These are phyloP conservation scores for Callipepla californica DNA, from an alignment of 2,113 vertebrate species.

Conservation along the genomic window DNA sequence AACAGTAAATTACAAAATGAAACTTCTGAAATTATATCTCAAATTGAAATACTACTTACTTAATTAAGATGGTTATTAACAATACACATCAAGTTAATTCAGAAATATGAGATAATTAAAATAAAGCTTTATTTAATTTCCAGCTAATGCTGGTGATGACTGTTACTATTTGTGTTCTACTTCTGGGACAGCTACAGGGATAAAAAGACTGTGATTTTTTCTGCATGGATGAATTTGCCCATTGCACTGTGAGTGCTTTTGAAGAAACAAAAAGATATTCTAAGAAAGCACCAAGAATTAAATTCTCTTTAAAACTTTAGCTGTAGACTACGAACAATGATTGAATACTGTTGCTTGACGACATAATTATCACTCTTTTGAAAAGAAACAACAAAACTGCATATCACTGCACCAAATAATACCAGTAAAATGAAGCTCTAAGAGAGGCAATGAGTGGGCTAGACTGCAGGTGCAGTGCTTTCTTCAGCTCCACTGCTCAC, in stretches of 20 bases:
- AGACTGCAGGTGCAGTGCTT: background rate
- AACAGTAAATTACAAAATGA: conserved; percentile 30
- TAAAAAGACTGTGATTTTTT: background rate
- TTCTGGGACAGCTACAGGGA: background rate
- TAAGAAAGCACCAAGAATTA: background rate
- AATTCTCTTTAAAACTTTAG: background rate
- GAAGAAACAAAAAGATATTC: background rate
- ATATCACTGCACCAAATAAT: background rate
- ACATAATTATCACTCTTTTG: background rate
- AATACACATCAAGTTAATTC: conserved; percentile 45
- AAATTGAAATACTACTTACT: conserved; percentile 25
- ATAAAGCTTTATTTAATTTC: conserved; percentile 45
- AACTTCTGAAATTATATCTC: conserved; percentile 22
- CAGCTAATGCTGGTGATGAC: conserved; percentile 1
- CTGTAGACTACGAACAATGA: background rate
- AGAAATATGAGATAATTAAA: conserved; percentile 49
- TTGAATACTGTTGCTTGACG: background rate
- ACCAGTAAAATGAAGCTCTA: background rate
- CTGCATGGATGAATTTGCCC: conserved; percentile 13
- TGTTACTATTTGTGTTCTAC: background rate
- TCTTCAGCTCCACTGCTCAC: background rate
- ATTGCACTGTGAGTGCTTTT: background rate
- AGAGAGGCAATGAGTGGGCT: background rate
- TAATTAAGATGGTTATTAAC: conserved; percentile 35
- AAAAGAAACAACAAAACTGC: background rate